Conservation (phyloP, 2,888 invertebrate genomes). For the Phorcus lineatus region DNA sequence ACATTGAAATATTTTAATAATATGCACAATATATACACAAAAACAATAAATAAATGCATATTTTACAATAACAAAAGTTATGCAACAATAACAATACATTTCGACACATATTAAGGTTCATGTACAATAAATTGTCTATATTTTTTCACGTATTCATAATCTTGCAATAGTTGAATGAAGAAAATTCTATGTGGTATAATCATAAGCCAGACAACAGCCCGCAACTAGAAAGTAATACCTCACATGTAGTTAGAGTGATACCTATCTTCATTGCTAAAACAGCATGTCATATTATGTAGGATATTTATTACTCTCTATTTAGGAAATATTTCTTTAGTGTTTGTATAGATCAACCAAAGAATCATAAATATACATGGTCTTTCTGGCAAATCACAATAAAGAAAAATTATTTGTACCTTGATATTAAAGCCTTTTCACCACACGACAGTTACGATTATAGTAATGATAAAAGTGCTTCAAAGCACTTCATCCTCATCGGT, state of each 20-base stretch:
- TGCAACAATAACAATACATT: not conserved
- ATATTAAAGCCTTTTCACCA: not conserved
- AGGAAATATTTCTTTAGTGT: too few relatives aligned
- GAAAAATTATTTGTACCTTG: not conserved
- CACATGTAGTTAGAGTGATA: too few relatives aligned
- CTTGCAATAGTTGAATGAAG: not conserved
- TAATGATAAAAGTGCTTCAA: too few relatives aligned
- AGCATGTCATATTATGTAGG: too few relatives aligned
- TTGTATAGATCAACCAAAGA: too few relatives aligned
- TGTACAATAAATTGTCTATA: not conserved
- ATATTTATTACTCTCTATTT: too few relatives aligned
- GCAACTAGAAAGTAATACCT: too few relatives aligned
- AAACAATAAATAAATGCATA: not conserved
- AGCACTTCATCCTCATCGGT: too few relatives aligned
- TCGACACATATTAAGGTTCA: not conserved
- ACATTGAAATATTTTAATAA: not conserved
- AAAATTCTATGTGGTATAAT: too few relatives aligned
- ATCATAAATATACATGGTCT: not conserved
- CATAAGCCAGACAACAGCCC: too few relatives aligned
- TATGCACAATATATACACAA: not conserved
- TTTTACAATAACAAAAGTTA: not conserved
- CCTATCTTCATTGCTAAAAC: too few relatives aligned
- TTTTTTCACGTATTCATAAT: not conserved
- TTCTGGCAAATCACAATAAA: not conserved
- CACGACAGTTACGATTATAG: too few relatives aligned